These are phyloP conservation scores for Chorisops tibialis DNA, from an alignment of 2,888 invertebrate genomes.

Conservation along the genomic window DNA sequence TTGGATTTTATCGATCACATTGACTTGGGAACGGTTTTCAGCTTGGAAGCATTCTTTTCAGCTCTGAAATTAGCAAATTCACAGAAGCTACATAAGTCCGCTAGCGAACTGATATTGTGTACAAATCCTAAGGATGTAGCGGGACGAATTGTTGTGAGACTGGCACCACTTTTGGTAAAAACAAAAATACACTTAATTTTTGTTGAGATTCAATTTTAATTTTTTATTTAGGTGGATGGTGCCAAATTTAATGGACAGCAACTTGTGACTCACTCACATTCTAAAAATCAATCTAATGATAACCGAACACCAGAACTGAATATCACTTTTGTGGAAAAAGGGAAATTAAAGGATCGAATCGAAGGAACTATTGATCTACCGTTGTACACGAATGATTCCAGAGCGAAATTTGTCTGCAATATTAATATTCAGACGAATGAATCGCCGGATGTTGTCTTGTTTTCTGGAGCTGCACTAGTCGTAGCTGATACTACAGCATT, in stretches of 20 bases:
- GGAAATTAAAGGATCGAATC: not conserved
- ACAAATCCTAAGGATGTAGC: not conserved
- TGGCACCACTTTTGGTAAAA: slow-evolving; percentile 45
- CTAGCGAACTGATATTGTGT: slow-evolving; percentile 42
- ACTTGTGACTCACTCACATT: slow-evolving; percentile 35
- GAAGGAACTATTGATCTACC: slow-evolving; percentile 36
- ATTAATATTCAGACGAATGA: slow-evolving; percentile 41
- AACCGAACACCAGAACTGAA: slow-evolving; percentile 38
- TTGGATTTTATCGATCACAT: slow-evolving; percentile 43
- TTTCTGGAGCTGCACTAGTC: slow-evolving; percentile 46
- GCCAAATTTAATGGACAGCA: slow-evolving; percentile 39
- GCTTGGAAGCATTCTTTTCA: slow-evolving; percentile 48
- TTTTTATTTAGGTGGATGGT: slow-evolving; percentile 42
- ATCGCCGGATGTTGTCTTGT: slow-evolving; percentile 40
- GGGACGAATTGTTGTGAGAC: slow-evolving; percentile 35
- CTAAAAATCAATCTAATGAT: slow-evolving; percentile 31
- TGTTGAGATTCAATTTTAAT: slow-evolving; percentile 3
- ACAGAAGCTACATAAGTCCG: slow-evolving; percentile 41
- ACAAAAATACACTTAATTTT: not conserved
- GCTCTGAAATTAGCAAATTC: slow-evolving; percentile 46
- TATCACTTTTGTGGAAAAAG: slow-evolving; percentile 37
- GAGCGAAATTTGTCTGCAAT: slow-evolving; percentile 46
- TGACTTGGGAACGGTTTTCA: slow-evolving; percentile 45
- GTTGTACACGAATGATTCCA: slow-evolving; percentile 42
- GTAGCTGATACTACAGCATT: too few species aligned